phyloP scores from a whole-genome alignment of 2,888 invertebrate genomes.

The Cryptus viduatorius region DNA sequence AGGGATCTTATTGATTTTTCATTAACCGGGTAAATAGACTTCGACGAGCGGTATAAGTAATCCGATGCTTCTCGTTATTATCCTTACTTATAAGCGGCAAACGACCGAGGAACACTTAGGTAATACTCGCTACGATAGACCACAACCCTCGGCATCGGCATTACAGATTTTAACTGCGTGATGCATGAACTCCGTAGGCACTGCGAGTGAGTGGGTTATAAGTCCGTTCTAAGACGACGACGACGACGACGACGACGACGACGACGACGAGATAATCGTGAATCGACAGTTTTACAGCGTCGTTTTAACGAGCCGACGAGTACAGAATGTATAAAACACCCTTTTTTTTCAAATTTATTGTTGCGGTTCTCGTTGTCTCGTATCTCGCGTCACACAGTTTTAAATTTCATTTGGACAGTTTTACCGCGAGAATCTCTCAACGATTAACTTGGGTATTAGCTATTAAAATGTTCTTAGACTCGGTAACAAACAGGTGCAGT shows the following conservation, averaged over 20 bases:
- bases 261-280: conserved; percentile 20
- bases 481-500: conserved; percentile 31
- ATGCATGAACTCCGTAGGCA: not conserved
- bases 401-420: conserved; percentile 23
- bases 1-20: conserved; percentile 69
- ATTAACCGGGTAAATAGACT: conserved; percentile 60
- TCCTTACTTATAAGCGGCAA: conserved; percentile 10
- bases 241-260: conserved; percentile 1
- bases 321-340: not conserved
- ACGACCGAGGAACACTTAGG: not conserved
- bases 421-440: not conserved
- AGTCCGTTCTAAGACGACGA: not conserved
- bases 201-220: conserved; percentile 9
- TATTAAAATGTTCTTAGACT: conserved; percentile 11
- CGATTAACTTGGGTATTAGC: conserved; percentile 23
- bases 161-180: not conserved
- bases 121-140: not conserved
- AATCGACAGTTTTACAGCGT: conserved; percentile 19
- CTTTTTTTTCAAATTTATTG: not conserved
- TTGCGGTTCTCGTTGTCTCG: not conserved
- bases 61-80: conserved; percentile 52
- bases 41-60: conserved; percentile 22
- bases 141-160: not conserved
- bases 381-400: not conserved
- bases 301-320: conserved; percentile 13